phyloP scores from a whole-genome alignment of 2,888 invertebrate genomes.

The Lepidocyrtoides sp. region DNA sequence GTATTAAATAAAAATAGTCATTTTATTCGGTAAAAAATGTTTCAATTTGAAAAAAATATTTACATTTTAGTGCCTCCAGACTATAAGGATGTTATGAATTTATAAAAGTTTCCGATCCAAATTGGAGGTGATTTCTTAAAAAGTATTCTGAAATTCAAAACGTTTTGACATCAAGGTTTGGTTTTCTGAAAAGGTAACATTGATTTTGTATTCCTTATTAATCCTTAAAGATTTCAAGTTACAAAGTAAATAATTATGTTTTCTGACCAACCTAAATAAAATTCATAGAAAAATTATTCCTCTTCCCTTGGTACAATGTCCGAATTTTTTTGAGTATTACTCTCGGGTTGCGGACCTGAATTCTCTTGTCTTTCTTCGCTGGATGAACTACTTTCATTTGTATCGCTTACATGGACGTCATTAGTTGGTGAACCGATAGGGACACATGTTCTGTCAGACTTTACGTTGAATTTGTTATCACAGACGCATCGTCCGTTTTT shows the following conservation, averaged over 20 bases:
- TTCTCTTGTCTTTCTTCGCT: slow-evolving; percentile 39
- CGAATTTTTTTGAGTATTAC: not conserved
- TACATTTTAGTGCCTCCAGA: slow-evolving; percentile 48
- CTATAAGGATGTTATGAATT: slow-evolving; percentile 61
- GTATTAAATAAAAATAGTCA: not conserved
- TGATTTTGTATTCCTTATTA: too few relatives aligned
- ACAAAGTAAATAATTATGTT: not conserved
- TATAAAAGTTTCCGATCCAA: not conserved
- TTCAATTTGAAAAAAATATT: not conserved
- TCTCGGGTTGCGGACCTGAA: slow-evolving; percentile 29
- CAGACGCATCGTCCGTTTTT: slow-evolving; percentile 8
- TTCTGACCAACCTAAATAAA: not conserved
- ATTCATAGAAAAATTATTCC: not conserved
- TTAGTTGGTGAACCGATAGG: not conserved
- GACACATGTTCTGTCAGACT: slow-evolving; percentile 24
- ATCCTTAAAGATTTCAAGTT: not conserved
- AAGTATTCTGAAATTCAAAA: too few relatives aligned
- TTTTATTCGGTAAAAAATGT: not conserved
- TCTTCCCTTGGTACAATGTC: not conserved
- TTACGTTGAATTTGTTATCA: not conserved
- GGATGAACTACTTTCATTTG: slow-evolving; percentile 6
- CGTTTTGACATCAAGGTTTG: not conserved
- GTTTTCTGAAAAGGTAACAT: not conserved
- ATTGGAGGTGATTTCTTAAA: not conserved
- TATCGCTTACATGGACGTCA: not conserved